phyloP scores from a whole-genome alignment of 2,113 vertebrate genomes.

The Aix galericulata region DNA sequence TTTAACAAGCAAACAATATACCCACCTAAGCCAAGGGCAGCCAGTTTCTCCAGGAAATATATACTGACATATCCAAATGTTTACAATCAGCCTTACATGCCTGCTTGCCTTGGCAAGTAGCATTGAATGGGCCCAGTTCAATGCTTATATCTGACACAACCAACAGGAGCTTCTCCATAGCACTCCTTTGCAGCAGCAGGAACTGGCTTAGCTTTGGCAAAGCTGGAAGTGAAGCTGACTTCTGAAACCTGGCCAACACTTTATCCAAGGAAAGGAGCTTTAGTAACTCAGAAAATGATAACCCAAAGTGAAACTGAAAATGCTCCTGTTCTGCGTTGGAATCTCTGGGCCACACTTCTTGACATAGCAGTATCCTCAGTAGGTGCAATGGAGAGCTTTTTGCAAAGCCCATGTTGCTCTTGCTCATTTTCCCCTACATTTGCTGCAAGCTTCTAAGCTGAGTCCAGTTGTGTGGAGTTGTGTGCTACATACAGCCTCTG shows the following conservation, averaged over 20 bases:
- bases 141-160: neutral
- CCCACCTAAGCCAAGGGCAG: neutral
- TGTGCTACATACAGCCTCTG: rapidly evolving
- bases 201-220: neutral
- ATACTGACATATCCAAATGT: neutral
- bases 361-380: neutral
- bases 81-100: neutral
- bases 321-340: neutral
- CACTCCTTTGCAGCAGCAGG: neutral
- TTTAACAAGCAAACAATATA: neutral
- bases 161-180: neutral
- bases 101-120: neutral
- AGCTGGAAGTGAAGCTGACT: neutral
- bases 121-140: neutral
- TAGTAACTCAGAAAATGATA: neutral
- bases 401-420: neutral
- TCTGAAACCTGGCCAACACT: neutral
- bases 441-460: neutral
- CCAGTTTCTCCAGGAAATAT: neutral
- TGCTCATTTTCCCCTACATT: rapidly evolving
- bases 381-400: neutral
- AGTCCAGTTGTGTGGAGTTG: neutral
- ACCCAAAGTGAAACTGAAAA: neutral
- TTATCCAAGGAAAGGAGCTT: neutral
- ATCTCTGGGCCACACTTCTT: neutral